Conservation (phyloP, 2,888 invertebrate genomes). For the Meteorus cinctellus region DNA sequence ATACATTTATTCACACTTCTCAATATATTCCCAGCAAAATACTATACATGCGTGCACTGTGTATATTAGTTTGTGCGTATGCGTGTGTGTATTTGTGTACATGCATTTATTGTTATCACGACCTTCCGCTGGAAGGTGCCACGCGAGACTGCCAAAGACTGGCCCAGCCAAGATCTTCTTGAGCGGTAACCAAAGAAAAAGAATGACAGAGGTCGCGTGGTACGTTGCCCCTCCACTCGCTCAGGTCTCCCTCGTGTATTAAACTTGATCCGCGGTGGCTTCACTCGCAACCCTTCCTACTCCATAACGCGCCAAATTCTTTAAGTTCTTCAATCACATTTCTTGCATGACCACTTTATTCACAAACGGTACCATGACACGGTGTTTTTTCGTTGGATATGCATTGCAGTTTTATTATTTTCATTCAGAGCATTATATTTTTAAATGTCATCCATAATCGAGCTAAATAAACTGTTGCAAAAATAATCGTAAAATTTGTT, state of each 20-base stretch:
- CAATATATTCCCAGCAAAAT: not conserved
- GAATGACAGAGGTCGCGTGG: constrained; percentile 45
- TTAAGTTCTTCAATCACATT: not conserved
- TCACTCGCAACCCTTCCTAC: constrained; percentile 48
- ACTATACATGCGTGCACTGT: not conserved
- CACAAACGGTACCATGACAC: no score
- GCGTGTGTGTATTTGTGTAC: not conserved
- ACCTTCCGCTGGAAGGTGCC: constrained; percentile 53
- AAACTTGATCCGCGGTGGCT: not conserved
- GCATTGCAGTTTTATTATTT: no score
- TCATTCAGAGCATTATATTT: no score
- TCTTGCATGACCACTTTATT: not conserved
- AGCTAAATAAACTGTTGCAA: no score
- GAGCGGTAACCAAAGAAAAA: constrained; percentile 20
- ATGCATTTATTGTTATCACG: constrained; percentile 39
- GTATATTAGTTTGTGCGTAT: not conserved
- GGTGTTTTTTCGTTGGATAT: no score
- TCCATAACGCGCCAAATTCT: not conserved
- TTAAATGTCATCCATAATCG: no score
- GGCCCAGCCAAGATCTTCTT: constrained; percentile 29
- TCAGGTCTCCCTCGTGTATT: constrained; percentile 3
- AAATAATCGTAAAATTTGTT: no score
- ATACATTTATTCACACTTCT: not conserved
- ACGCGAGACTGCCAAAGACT: constrained; percentile 53
- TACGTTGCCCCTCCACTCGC: constrained; percentile 21